A percentile compares a stretch with the other conserved stretches of the same genome.
phyloP scores from a whole-genome alignment of 2,797 vertebrate species.

The Halcyon smyrnensis region DNA sequence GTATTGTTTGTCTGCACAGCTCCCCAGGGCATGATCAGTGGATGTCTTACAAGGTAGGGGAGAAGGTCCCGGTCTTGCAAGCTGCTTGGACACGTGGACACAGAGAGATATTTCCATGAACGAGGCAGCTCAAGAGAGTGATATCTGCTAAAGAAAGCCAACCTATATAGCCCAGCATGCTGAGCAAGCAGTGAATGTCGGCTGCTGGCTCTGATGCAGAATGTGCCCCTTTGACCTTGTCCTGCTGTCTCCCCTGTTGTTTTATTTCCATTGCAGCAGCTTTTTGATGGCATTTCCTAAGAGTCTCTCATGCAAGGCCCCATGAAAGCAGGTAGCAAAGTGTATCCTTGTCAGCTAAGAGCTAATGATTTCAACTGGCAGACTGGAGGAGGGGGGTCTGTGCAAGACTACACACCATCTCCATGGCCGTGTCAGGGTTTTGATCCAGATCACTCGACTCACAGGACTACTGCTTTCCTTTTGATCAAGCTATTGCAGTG shows the following conservation, averaged over 20 bases:
- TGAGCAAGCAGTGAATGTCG: neutral
- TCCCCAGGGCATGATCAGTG: fast-evolving
- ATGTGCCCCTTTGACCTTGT: neutral
- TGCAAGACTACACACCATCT: neutral
- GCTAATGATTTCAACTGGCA: neutral
- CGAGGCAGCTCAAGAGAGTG: neutral
- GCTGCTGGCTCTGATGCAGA: neutral
- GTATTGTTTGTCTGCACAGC: neutral
- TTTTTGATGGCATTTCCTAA: neutral
- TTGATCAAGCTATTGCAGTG: neutral
- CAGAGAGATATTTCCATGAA: neutral
- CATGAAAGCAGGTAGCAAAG: neutral
- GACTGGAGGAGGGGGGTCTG: neutral
- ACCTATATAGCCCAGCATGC: neutral
- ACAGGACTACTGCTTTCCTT: neutral
- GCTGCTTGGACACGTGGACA: neutral
- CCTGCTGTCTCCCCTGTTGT: neutral
- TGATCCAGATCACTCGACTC: neutral
- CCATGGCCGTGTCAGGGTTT: fast-evolving
- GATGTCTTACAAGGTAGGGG: neutral
- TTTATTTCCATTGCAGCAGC: neutral
- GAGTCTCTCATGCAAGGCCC: neutral
- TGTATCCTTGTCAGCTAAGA: neutral
- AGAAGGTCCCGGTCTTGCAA: neutral
- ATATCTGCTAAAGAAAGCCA: neutral